Evolutionary conservation across 2,113 vertebrate genomes (phyloP), one percentile per base, ranked within the genome.

Genomic region (Xiphorhynchus elegans): DNA sequence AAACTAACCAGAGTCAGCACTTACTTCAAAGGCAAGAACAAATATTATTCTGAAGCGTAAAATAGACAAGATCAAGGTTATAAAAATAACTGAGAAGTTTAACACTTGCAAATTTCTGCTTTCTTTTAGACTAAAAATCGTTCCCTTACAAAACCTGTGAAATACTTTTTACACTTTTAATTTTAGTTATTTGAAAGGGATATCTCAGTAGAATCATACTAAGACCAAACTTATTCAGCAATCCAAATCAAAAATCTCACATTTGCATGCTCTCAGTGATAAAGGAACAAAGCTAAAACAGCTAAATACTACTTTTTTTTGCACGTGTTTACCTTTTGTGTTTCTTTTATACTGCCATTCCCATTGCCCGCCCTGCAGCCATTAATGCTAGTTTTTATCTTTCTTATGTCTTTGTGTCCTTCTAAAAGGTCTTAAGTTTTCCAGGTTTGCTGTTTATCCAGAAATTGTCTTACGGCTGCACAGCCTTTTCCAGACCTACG

Each of bases 391-490:
- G 19, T 14, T 28, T 40, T 56, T 7, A 26, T 24, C 67, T 68
- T 81, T 44, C 50, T 80, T 19, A 80, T 23, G 19, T 56, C 14
- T 63, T 58, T 20, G 8, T 24, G n/a, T 15, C 33, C 24, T 35
- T n/a, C 63, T 52, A 25, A 35, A 83, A 67, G 26, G 9, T 42
- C 7, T 67, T 19, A 7, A n/a, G 23, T 50, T 59, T 64, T 55
- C 64, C 21, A 31, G 19, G 17, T 69, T 17, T 58, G 72, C 53
- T 52, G 18, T 40, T 83, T 25, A 79, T 28, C 31, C 2, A 1
- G 33, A 66, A 80, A 60, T 6, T 42, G 37, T 42, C 17, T 50
- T 23, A 3, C 0, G 1, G 42, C 13, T 66, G 11, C 0, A 0
- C 1, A 31, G 37, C 15, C 16, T 28, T 39, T 47, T 35, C 37